A percentile compares a stretch with the other conserved stretches of the same genome.
phyloP scores from a whole-genome alignment of 2,888 invertebrate species.

The Brassicogethes aeneus region DNA sequence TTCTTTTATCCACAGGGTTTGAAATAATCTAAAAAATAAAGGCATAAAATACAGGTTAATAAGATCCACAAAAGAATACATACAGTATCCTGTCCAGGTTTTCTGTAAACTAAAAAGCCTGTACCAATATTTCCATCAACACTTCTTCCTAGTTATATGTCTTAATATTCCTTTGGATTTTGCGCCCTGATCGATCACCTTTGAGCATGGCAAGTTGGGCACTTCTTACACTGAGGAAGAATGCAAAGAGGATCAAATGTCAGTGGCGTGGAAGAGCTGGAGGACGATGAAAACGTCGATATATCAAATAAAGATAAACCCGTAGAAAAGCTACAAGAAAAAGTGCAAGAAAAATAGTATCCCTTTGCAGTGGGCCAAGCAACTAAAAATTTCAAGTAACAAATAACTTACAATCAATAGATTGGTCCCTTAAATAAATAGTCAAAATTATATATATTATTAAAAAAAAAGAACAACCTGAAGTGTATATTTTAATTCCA shows the following conservation, averaged over 20 bases:
- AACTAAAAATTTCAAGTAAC: not conserved
- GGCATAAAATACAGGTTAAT: constrained; percentile 7
- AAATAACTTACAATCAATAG: not conserved
- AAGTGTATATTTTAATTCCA: not conserved
- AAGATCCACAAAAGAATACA: constrained; percentile 22
- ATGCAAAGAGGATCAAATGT: constrained; percentile 33
- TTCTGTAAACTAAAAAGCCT: constrained; percentile 94
- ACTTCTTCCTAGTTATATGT: constrained; percentile 88
- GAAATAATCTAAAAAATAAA: constrained; percentile 65
- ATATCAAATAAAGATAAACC: constrained; percentile 14
- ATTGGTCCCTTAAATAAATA: not conserved
- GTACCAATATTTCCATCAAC: constrained; percentile 93
- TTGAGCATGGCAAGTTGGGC: constrained; percentile 66
- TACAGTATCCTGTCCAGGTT: constrained; percentile 87
- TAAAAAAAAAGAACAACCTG: not conserved
- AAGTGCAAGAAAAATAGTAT: constrained; percentile 5
- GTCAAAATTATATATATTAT: not conserved
- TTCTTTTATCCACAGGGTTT: constrained; percentile 69
- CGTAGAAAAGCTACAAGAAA: constrained; percentile 7
- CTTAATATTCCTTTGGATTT: constrained; percentile 81
- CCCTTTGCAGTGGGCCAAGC: constrained; percentile 8
- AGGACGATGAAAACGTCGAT: constrained; percentile 22
- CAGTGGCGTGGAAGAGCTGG: constrained; percentile 26
- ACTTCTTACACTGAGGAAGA: constrained; percentile 43
- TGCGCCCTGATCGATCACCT: constrained; percentile 75